Evolutionary conservation across 2,113 vertebrate species (phyloP).

Genomic region (Petrocephalus zakoni): DNA sequence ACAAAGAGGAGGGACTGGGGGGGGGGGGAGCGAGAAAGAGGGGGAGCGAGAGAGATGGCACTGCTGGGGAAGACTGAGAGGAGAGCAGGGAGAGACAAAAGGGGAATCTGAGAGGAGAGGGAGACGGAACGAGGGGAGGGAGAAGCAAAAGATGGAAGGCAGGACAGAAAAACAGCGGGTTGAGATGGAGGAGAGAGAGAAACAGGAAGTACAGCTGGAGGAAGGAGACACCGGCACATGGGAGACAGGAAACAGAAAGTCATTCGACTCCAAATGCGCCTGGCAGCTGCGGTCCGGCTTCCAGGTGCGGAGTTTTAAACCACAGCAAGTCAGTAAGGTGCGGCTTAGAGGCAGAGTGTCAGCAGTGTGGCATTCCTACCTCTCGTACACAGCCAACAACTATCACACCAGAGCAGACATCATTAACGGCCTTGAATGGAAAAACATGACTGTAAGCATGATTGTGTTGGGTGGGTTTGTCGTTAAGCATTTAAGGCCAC

Average conservation of each 20-base stretch:
- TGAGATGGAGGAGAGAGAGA: not conserved
- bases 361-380: not conserved
- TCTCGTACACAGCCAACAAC: not conserved
- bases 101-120: conserved; percentile 3
- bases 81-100: not conserved
- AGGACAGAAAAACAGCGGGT: not conserved
- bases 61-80: not conserved
- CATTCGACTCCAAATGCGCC: not conserved
- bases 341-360: not conserved
- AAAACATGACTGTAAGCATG: not conserved
- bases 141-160: not conserved
- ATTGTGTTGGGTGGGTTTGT: not conserved
- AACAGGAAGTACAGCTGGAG: not conserved
- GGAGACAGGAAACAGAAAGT: no score
- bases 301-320: not conserved
- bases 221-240: not conserved
- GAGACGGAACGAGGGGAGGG: not conserved
- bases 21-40: not conserved
- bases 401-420: not conserved
- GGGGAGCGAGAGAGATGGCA: not conserved
- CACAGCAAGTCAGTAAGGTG: not conserved
- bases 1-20: not conserved
- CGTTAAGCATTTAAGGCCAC: not conserved
- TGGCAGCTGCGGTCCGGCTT: not conserved
- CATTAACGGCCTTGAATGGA: not conserved